These are phyloP conservation scores for Xiphophorus couchianus DNA, from an alignment of 2,113 vertebrate species.

Conservation along the genomic window DNA sequence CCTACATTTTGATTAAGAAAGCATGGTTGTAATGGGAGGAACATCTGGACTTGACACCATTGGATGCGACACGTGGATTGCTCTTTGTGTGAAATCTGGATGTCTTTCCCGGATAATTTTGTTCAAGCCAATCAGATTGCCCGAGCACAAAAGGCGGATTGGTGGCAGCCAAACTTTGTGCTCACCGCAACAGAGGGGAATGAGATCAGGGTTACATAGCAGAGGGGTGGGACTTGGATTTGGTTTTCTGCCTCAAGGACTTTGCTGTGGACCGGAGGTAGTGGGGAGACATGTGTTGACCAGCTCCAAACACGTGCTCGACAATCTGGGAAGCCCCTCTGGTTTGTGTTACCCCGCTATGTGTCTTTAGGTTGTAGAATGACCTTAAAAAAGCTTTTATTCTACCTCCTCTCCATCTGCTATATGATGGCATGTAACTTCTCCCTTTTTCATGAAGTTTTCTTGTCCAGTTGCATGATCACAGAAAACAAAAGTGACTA, in stretches of 20 bases:
- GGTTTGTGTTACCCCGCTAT: constrained; percentile 18
- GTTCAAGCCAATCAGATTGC: constrained; percentile 38
- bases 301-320: constrained; percentile 51
- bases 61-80: constrained; percentile 21
- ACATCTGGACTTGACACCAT: constrained; percentile 40
- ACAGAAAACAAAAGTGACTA: neutral
- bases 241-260: constrained; percentile 28
- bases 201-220: constrained; percentile 24
- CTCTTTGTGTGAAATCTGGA: constrained; percentile 34
- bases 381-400: neutral
- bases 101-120: constrained; percentile 31
- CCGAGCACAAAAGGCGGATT: constrained; percentile 47
- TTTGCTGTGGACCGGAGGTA: constrained; percentile 33
- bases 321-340: constrained; percentile 29
- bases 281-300: constrained; percentile 39
- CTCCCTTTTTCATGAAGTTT: neutral
- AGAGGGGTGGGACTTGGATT: constrained; percentile 17
- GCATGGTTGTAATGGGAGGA: constrained; percentile 25
- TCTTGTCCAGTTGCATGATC: neutral
- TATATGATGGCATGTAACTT: too few relatives aligned
- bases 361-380: constrained; percentile 16
- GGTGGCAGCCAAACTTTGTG: constrained; percentile 49
- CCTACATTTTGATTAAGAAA: constrained; percentile 25
- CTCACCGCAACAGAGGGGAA: constrained; percentile 25
- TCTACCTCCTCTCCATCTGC: neutral